A percentile compares a stretch with the other conserved stretches of the same genome.
Conservation (phyloP, 2,113 vertebrate genomes). For the Polypterus senegalus region DNA sequence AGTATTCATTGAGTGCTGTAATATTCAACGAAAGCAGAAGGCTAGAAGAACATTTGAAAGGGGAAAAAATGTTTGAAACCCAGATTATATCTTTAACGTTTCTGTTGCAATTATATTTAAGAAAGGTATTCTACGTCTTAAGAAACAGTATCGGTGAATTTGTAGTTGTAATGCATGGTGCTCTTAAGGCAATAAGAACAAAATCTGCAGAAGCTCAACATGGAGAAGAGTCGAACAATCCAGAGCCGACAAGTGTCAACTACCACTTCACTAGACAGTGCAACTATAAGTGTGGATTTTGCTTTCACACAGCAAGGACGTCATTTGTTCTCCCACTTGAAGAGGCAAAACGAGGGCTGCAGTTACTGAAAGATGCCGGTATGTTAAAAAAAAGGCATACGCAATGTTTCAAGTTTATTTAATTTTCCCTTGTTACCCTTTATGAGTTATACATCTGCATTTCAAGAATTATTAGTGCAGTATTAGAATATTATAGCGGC, state of each 20-base stretch:
- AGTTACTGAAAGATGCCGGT: conserved; percentile 66
- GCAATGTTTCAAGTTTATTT: not conserved
- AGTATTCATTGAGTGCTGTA: no score
- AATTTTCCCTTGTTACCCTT: not conserved
- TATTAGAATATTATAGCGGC: no score
- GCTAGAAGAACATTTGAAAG: no score
- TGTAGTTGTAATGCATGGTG: not conserved
- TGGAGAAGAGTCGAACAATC: not conserved
- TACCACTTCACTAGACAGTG: conserved; percentile 86
- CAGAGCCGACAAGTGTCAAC: conserved; percentile 71
- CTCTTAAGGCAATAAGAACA: no score
- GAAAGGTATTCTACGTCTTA: conserved; percentile 18
- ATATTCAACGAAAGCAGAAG: no score
- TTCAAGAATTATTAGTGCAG: no score
- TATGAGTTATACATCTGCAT: not conserved
- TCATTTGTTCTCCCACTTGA: conserved; percentile 80
- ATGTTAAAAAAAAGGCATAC: conserved; percentile 2
- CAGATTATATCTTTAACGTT: conserved; percentile 10
- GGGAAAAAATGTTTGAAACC: conserved; percentile 21
- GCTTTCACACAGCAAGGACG: conserved; percentile 89
- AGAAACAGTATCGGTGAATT: not conserved
- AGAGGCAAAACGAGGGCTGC: conserved; percentile 64
- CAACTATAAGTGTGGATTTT: conserved; percentile 91
- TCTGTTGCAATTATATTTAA: conserved; percentile 30
- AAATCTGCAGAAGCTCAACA: not conserved